Percentiles rank a stretch among this genome's conserved stretches.
phyloP scores from a whole-genome alignment of 2,113 vertebrate species.

The Falcunculus frontatus region DNA sequence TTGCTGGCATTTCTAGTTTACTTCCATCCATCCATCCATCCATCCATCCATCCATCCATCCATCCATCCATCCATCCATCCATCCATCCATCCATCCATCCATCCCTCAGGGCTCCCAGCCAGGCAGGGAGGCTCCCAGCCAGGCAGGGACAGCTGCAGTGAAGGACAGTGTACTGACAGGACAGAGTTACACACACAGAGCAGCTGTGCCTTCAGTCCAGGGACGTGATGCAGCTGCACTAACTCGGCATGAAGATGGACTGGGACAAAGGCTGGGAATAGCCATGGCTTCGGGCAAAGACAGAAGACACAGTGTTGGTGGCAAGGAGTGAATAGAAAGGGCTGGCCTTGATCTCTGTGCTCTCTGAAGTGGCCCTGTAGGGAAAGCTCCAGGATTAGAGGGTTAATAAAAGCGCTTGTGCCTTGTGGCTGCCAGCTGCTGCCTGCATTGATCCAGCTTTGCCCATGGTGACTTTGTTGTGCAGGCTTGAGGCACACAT shows the following conservation, averaged over 20 bases:
- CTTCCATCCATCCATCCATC: not conserved
- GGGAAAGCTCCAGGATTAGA: not conserved
- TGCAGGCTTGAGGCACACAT: not conserved
- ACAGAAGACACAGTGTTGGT: not conserved
- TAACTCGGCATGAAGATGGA: rapidly evolving
- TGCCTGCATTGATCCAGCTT: not conserved
- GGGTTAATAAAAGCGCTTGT: not conserved
- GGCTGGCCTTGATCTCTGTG: not conserved
- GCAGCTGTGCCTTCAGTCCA: not conserved
- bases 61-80: not conserved
- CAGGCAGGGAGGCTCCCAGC: not conserved
- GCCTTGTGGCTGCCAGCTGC: not conserved
- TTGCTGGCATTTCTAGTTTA: not conserved
- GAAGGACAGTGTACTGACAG: not conserved
- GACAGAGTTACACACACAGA: not conserved
- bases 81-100: not conserved
- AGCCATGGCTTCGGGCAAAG: not conserved
- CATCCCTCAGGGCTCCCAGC: not conserved
- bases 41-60: not conserved
- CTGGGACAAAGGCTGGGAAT: not conserved
- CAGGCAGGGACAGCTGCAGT: not conserved
- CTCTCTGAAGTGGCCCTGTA: not conserved
- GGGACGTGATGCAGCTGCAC: not conserved
- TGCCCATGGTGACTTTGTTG: not conserved
- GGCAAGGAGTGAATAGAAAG: not conserved